phyloP scores from a whole-genome alignment of 2,888 invertebrate species.

The Cephus pygmeus region DNA sequence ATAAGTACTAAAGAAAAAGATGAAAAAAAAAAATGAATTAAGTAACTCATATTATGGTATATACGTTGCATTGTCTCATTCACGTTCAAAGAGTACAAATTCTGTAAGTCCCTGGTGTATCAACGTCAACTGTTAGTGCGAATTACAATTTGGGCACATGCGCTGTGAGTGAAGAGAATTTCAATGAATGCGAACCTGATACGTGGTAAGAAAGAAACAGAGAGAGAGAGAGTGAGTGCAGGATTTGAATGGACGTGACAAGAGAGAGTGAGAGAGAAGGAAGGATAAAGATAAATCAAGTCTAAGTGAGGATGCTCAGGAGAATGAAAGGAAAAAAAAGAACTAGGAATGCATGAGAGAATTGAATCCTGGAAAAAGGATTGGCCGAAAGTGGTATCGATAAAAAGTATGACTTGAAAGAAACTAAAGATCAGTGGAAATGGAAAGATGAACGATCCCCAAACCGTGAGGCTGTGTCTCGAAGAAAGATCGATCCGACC shows the following conservation, averaged over 20 bases:
- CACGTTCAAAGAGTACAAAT: slow-evolving; percentile 78
- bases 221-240: slow-evolving; percentile 1
- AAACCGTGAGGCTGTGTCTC: neutral
- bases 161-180: slow-evolving; percentile 23
- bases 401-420: neutral
- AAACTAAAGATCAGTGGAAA: neutral
- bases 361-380: slow-evolving; percentile 46
- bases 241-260: slow-evolving; percentile 11
- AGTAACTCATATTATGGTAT: slow-evolving; percentile 33
- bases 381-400: neutral
- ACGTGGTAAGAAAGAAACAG: neutral
- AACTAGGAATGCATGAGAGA: slow-evolving; percentile 35
- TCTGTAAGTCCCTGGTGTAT: slow-evolving; percentile 71
- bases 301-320: slow-evolving; percentile 12
- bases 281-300: slow-evolving; percentile 23
- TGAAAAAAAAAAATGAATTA: slow-evolving; percentile 17
- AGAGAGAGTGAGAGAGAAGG: neutral
- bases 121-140: slow-evolving; percentile 33
- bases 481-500: neutral
- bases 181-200: slow-evolving; percentile 17
- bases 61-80: slow-evolving; percentile 30
- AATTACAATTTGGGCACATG: slow-evolving; percentile 34
- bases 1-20: slow-evolving; percentile 18
- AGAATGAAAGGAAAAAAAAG: slow-evolving; percentile 15
- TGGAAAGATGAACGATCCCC: slow-evolving; percentile 6